Percentiles rank a stretch among this genome's conserved stretches.
Evolutionary conservation across 2,113 vertebrate species (phyloP).

Genomic region (Chascanopsetta lugubris): DNA sequence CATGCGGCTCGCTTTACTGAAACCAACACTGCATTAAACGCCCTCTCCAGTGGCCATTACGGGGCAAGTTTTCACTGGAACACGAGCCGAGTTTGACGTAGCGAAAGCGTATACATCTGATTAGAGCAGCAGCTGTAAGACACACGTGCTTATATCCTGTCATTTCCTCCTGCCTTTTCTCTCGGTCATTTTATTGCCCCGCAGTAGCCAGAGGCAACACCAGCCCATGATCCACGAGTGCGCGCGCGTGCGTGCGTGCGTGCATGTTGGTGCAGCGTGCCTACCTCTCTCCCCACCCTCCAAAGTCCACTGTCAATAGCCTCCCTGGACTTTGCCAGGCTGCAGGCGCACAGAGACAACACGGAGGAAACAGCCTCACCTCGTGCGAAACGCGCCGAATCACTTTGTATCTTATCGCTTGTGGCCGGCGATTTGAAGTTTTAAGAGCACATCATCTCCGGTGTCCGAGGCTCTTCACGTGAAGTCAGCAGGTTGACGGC

Average conservation of each 20-base stretch:
- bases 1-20: slow-evolving; percentile 29
- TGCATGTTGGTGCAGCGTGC: slow-evolving; percentile 11
- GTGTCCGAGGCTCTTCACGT: slow-evolving; percentile 24
- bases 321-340: slow-evolving; percentile 61
- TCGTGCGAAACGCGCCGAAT: slow-evolving; percentile 10
- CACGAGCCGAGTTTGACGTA: slow-evolving; percentile 42
- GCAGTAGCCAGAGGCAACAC: slow-evolving; percentile 52
- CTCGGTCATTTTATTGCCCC: slow-evolving; percentile 61
- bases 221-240: slow-evolving; percentile 40
- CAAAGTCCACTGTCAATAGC: slow-evolving; percentile 67
- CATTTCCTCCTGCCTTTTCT: slow-evolving; percentile 62
- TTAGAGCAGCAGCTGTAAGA: slow-evolving; percentile 61
- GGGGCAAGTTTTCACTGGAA: slow-evolving; percentile 38
- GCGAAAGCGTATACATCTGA: slow-evolving; percentile 40
- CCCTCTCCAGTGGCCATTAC: background rate
- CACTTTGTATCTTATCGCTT: background rate
- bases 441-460: slow-evolving; percentile 34
- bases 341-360: slow-evolving; percentile 27
- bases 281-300: slow-evolving; percentile 40
- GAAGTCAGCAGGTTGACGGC: slow-evolving; percentile 44
- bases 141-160: slow-evolving; percentile 51
- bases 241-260: slow-evolving; percentile 1
- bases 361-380: slow-evolving; percentile 17
- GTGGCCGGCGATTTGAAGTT: background rate
- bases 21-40: slow-evolving; percentile 32